Base-by-base conservation (phyloP, 2,797 vertebrate genomes). In the Gymnocypris eckloni region DNA sequence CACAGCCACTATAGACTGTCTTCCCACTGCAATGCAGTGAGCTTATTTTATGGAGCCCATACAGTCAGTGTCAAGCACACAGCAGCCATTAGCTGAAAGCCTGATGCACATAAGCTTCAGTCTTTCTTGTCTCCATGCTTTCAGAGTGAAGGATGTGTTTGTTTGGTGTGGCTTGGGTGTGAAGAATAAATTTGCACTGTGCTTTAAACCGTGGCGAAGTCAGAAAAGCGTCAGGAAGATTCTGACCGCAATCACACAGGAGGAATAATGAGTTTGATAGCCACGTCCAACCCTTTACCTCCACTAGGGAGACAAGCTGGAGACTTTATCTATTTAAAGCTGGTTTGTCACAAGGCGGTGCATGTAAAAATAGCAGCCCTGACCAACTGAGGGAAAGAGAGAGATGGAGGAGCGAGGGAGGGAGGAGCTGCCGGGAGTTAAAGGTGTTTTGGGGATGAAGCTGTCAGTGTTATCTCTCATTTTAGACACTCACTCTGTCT, bases 181-280 rank as follows among this genome's bases (percentile, higher is more conserved):
- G 71, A 76, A 75, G 41, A 48, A 61, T 25, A 75, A 11, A 84
- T 77, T 67, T 77, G 72, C 81, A 86, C 78, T n/a, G 81, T n/a
- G 77, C 28, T 85, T 81, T 83, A 79, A 89, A 84, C 88, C 78
- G 88, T 86, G 90, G 89, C 76, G 79, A 83, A 87, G 90, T 71
- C 87, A 88, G 84, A 84, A 89, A 91, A 90, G 86, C 72, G 28
- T 48, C 89, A 89, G 89, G 91, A 59, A 88, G 91, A 89, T 87
- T 90, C 89, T 90, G 90, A 93, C 93, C 92, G 91, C 92, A 94
- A 92, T 94, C 92, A 92, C 78, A 87, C 87, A 89, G 87, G 88
- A 91, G 89, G 89, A 93, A 90, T 93, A 93, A 94, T 94, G 92
- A 94, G 93, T 94, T 92, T 91, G 89, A 92, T 90, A 86, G 90